phyloP scores from a whole-genome alignment of 1,140 invertebrate genomes.

The Zaprionus capensis region DNA sequence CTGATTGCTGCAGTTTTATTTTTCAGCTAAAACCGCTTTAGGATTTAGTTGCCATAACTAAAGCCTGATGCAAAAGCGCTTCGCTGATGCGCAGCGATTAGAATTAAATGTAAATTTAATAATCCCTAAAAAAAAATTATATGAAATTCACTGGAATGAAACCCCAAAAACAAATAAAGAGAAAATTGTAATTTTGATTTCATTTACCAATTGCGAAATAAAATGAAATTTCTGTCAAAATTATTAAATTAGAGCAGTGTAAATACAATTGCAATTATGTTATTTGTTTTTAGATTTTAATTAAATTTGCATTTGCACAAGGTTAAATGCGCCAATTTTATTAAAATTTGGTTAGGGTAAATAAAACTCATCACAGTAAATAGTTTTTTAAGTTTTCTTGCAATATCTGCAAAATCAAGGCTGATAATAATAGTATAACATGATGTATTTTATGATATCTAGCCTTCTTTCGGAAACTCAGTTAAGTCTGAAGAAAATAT shows the following conservation, averaged over 20 bases:
- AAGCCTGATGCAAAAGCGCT: not conserved
- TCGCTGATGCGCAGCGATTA: not conserved
- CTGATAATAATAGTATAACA: not conserved
- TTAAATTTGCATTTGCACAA: not conserved
- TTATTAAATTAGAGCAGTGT: slow-evolving; percentile 2
- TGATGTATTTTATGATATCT: no score
- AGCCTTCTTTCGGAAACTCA: no score
- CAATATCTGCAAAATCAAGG: not conserved
- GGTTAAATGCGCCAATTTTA: not conserved
- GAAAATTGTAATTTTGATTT: slow-evolving; percentile 3
- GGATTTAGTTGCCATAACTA: not conserved
- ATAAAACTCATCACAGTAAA: not conserved
- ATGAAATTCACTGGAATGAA: not conserved
- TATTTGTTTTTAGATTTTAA: not conserved
- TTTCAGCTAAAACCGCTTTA: not conserved
- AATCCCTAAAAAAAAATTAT: not conserved
- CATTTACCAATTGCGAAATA: not conserved
- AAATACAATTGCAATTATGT: not conserved
- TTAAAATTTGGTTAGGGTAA: not conserved
- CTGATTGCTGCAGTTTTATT: not conserved
- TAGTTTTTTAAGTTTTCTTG: not conserved
- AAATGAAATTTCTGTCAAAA: not conserved
- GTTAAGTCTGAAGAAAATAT: no score
- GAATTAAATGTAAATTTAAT: not conserved
- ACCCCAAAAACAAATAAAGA: not conserved